Conservation (phyloP, 2,113 vertebrate genomes). For the Dipodomys spectabilis region DNA sequence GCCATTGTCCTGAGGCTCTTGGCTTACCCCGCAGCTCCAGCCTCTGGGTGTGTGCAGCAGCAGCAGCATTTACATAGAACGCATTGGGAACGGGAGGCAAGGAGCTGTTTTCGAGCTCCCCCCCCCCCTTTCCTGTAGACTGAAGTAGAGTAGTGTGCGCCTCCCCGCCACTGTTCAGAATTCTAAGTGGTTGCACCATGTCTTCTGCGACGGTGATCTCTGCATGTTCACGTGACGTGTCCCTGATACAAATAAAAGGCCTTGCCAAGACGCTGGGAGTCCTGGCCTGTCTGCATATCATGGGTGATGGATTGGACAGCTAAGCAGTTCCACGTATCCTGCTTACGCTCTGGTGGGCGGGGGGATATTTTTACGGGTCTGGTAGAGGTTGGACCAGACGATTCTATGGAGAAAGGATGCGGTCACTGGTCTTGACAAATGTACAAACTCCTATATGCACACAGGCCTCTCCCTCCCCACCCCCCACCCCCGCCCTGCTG, state of each 20-base stretch:
- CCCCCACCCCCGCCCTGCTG: background rate
- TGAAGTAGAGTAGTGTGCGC: background rate
- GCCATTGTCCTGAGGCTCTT: slow-evolving; percentile 25
- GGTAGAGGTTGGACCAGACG: background rate
- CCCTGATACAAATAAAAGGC: background rate
- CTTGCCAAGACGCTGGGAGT: background rate
- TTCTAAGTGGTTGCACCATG: background rate
- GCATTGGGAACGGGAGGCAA: background rate
- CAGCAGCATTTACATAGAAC: background rate
- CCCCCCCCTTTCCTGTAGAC: background rate
- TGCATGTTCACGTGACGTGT: background rate
- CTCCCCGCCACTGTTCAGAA: background rate
- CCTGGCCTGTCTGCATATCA: background rate
- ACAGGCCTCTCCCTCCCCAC: background rate
- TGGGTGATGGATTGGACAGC: no score
- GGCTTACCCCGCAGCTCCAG: no score
- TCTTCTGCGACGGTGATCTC: background rate
- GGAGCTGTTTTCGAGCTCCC: fast-evolving
- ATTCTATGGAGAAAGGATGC: background rate
- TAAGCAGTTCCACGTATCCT: background rate
- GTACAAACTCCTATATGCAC: background rate
- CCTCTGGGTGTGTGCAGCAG: background rate
- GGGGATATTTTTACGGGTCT: background rate
- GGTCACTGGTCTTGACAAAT: background rate
- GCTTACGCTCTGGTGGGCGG: background rate